Evolutionary conservation across 2,888 invertebrate species (phyloP), one percentile per base, ranked within the genome.

Genomic region (Drosophila nigritarsus): DNA sequence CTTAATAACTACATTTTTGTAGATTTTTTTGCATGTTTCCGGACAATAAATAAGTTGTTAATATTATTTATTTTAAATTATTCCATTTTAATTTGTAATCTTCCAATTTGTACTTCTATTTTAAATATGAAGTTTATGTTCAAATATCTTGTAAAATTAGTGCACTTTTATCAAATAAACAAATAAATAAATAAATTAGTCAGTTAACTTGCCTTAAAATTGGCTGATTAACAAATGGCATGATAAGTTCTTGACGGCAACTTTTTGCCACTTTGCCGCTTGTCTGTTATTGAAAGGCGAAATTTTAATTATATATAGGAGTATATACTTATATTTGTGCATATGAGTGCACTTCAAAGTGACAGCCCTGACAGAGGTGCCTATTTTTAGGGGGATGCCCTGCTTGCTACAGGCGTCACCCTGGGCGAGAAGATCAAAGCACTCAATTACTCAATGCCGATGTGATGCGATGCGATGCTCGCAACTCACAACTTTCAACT

Each of bases 371-470:
- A 38, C 48, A 40, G 42, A 50, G 53, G 56, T 64, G 71, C 24
- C 78, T 86, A 88, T 86, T 83, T 86, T 66, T 86, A 76, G 76
- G 73, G 49, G 24, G 15, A 55, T 42, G 36, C 59, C 40, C 27
- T 51, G 64, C 38, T 49, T 51, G 66, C 73, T 61, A 49, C 65
- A 65, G 75, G 81, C 81, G 78, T 73, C 78, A 71, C 73, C 72
- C 65, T 49, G 75, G 72, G 80, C 67, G 70, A 73, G 65, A 76
- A 86, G 87, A 87, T 87, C 87, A 87, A 87, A 87, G 89, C 76
- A 76, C 83, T 84, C 87, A 88, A 87, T 87, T 87, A 89, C 83
- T 87, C 89, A 89, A 76, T 74, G 87, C 81, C 82, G 82, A 29
- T 38, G 73, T 65, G 63, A 70, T 49, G 63, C 50, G 48, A 65